phyloP scores from a whole-genome alignment of 37 sponge, comb jelly and placozoan species.

The Corticium candelabrum region DNA sequence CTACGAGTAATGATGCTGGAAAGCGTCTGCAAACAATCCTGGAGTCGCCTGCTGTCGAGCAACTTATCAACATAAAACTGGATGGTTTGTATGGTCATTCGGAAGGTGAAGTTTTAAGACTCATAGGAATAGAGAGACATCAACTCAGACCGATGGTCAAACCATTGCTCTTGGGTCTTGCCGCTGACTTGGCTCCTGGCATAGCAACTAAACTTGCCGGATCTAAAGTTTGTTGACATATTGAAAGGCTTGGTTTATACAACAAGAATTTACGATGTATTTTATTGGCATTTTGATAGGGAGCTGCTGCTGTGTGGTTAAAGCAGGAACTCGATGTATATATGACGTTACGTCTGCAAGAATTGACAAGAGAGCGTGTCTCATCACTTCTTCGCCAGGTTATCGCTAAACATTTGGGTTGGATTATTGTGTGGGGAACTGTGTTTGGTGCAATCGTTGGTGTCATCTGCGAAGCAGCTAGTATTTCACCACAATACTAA shows the following conservation, averaged over 20 bases:
- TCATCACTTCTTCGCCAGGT: slow-evolving; percentile 28
- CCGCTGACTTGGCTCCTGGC: slow-evolving; percentile 56
- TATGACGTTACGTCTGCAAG: slow-evolving; percentile 31
- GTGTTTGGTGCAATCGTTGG: slow-evolving; percentile 49
- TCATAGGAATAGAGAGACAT: slow-evolving; percentile 32
- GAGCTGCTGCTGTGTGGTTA: slow-evolving; percentile 19
- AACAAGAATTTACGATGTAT: not conserved
- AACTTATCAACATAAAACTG: slow-evolving; percentile 31
- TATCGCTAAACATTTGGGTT: slow-evolving; percentile 43
- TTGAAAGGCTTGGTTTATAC: not conserved
- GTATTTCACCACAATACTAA: slow-evolving; percentile 12
- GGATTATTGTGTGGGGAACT: slow-evolving; percentile 68
- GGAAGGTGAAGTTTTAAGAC: slow-evolving; percentile 34
- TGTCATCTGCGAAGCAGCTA: slow-evolving; percentile 27
- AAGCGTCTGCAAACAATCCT: slow-evolving; percentile 44
- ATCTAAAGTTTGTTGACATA: not conserved
- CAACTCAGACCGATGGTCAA: slow-evolving; percentile 37
- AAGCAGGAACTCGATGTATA: slow-evolving; percentile 58
- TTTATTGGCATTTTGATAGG: not conserved
- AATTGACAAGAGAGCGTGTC: slow-evolving; percentile 24
- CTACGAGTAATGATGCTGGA: slow-evolving; percentile 25
- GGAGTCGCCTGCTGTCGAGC: slow-evolving; percentile 21
- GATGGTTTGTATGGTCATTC: slow-evolving; percentile 28
- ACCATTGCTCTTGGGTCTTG: slow-evolving; percentile 58
- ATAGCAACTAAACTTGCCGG: not conserved